Base-by-base conservation (phyloP, 2,888 invertebrate species). In the Acrocyrtus sp. region DNA sequence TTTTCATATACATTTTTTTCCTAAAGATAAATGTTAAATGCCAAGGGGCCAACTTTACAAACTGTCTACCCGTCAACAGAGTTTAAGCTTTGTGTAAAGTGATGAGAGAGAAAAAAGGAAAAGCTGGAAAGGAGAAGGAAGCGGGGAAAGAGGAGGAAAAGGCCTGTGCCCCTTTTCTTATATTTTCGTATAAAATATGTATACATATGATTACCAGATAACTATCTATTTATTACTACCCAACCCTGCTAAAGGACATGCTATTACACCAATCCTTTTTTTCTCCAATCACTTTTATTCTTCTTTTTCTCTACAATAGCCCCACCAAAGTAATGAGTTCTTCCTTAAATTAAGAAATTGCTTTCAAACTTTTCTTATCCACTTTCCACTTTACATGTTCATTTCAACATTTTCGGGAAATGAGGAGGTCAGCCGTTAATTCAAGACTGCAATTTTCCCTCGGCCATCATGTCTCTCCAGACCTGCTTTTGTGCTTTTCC, bases 11-110 rank as follows among this genome's bases (percentile, higher is more conserved):
- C 21, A 19, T 47, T 21, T 45, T 58, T 27, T 12, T 34, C 5
- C 34, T 34, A 34, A 34, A 17, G 58, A 12, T 24, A 63, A 63
- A 26, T 53, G 53, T 5, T 26, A 54, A 63, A 53, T 53, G 63
- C 53, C 63, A 63, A 54, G 63, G 53, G 63, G 63, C 41, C 61
- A 61, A 61, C 61, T 60, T 61, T 61, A 17, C 24, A 10, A 63
- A 63, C 53, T 53, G 63, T 63, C 63, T 63, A 53, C 19, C 53
- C 53, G 63, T 63, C 63, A 63, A 54, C 53, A 63, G 34, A 29
- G 34, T 29, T 54, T 54, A 24, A 26, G 34, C 5, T 6, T 8
- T 22, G 27, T 34, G 34, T 34, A 34, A 34, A 34, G 12, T 34
- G 34, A 5, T 12, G 34, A 34, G 34, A 34, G 34, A 34, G 34